Evolutionary conservation across 2,797 vertebrate genomes (phyloP).

Genomic region (Etheostoma perlongum): DNA sequence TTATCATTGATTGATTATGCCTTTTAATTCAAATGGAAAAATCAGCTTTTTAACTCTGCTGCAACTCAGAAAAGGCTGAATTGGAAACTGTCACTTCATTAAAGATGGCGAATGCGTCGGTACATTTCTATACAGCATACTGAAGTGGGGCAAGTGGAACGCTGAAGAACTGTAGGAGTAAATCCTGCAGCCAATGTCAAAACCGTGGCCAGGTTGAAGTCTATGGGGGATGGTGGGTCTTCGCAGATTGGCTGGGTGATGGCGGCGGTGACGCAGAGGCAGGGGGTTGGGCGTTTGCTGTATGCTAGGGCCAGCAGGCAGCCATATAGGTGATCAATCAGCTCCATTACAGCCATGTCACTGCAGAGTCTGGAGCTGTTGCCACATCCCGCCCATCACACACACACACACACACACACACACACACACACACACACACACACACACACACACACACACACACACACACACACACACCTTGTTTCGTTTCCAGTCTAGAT

Average conservation of each 20-base stretch:
- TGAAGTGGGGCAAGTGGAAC: neutral
- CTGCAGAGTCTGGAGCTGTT: conserved; percentile 86
- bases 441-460: conserved; percentile 45
- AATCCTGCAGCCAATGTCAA: conserved; percentile 80
- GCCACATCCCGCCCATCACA: conserved; percentile 81
- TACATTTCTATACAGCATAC: neutral
- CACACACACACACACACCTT: conserved; percentile 28
- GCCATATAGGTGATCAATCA: conserved; percentile 91
- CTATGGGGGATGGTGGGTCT: conserved; percentile 77
- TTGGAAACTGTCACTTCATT: conserved; percentile 43
- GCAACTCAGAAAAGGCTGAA: conserved; percentile 30
- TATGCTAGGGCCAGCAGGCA: conserved; percentile 83
- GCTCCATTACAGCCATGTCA: conserved; percentile 90
- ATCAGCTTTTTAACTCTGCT: conserved; percentile 52
- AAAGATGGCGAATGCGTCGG: neutral
- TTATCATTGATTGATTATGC: conserved; percentile 89
- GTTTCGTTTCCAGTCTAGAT: conserved; percentile 66
- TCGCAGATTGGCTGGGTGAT: conserved; percentile 77
- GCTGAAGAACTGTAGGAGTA: conserved; percentile 7
- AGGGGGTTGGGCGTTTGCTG: conserved; percentile 79
- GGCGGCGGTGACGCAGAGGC: conserved; percentile 86
- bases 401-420: no score
- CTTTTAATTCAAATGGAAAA: conserved; percentile 85
- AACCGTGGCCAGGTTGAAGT: conserved; percentile 88
- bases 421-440: conserved; percentile 58